Evolutionary conservation across 1,140 invertebrate genomes (phyloP).

Genomic region (Dreissena polymorpha): DNA sequence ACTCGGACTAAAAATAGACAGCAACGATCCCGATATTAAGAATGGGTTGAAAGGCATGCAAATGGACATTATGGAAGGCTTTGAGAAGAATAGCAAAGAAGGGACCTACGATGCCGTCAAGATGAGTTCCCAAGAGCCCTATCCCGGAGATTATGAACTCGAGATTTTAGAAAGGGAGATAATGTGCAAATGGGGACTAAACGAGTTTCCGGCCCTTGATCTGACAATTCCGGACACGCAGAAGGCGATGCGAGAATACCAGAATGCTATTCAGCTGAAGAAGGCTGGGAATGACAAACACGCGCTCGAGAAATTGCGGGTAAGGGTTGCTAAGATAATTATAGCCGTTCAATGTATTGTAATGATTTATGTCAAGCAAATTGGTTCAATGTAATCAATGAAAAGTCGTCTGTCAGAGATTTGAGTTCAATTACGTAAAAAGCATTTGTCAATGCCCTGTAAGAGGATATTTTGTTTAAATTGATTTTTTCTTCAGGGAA

Average conservation of each 20-base stretch:
- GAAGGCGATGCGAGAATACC: conserved; percentile 28
- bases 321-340: background rate
- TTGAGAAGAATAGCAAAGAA: conserved; percentile 35
- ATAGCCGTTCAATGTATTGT: no score
- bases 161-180: conserved; percentile 60
- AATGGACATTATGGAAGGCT: conserved; percentile 39
- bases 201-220: conserved; percentile 54
- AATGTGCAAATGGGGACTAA: conserved; percentile 58
- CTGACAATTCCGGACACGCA: conserved; percentile 30
- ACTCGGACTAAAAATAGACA: conserved; percentile 59
- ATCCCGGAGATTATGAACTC: conserved; percentile 65
- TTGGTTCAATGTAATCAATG: background rate
- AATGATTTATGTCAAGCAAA: no score
- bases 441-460: no score
- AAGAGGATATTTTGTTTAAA: no score
- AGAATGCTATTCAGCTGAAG: conserved; percentile 22
- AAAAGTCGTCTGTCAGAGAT: background rate
- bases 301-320: conserved; percentile 36
- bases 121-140: conserved; percentile 62
- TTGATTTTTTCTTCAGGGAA: no score
- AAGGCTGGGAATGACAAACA: conserved; percentile 49
- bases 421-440: background rate
- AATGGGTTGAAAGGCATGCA: conserved; percentile 54
- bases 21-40: conserved; percentile 49
- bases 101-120: conserved; percentile 56